Percentiles rank a stretch among this genome's conserved stretches.
These are phyloP conservation scores for Gymnarchus niloticus DNA, from an alignment of 2,113 vertebrate species.

Conservation along the genomic window DNA sequence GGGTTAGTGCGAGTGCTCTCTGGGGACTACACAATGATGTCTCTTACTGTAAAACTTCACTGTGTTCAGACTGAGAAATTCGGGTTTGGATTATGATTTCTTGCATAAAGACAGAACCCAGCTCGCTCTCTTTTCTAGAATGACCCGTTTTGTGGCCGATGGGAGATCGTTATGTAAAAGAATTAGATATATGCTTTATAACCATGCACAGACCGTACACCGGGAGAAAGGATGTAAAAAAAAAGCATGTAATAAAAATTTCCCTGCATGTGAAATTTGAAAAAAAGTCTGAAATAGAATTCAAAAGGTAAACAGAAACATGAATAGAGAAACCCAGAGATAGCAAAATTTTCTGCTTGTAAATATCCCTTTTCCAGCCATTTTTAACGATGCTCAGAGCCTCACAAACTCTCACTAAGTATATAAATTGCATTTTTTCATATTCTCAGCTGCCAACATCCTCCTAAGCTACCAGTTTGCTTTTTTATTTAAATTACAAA, in stretches of 20 bases:
- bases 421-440: background rate
- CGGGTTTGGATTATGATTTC: background rate
- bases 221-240: background rate
- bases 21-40: background rate
- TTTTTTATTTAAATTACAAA: background rate
- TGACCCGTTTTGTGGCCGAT: background rate
- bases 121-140: background rate
- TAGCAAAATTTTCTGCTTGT: no score
- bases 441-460: background rate
- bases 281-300: background rate
- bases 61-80: background rate
- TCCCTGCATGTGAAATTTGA: background rate
- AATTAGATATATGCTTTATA: background rate
- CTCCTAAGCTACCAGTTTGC: background rate
- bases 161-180: background rate
- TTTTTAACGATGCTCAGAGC: no score
- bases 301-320: background rate
- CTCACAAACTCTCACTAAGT: no score
- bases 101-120: background rate
- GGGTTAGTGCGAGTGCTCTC: background rate
- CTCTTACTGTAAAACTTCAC: background rate
- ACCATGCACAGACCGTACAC: background rate
- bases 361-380: no score
- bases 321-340: no score
- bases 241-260: background rate